phyloP scores from a whole-genome alignment of 2,797 vertebrate species.

The Enteromius viviparus region DNA sequence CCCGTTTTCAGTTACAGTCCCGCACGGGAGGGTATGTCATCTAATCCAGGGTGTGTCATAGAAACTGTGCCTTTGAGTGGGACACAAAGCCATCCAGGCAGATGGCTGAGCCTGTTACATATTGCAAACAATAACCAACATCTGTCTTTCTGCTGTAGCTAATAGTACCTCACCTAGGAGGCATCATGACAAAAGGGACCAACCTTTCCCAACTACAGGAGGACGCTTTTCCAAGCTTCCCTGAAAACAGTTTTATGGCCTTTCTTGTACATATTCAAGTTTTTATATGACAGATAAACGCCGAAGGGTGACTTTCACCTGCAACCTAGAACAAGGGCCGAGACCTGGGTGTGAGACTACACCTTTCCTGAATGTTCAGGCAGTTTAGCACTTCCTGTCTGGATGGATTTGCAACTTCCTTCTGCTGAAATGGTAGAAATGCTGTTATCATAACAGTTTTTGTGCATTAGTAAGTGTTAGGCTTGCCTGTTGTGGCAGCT shows the following conservation, averaged over 20 bases:
- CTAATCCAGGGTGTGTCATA: constrained; percentile 42
- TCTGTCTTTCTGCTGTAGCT: constrained; percentile 22
- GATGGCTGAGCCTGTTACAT: constrained; percentile 45
- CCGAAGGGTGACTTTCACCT: constrained; percentile 14
- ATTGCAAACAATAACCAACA: constrained; percentile 50
- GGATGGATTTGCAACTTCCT: constrained; percentile 56
- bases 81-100: constrained; percentile 38
- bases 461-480: constrained; percentile 34
- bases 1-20: constrained; percentile 15
- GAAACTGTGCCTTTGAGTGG: constrained; percentile 28
- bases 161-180: neutral
- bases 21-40: constrained; percentile 16
- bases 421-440: constrained; percentile 44
- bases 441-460: constrained; percentile 45
- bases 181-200: neutral
- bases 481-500: constrained; percentile 38
- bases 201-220: neutral
- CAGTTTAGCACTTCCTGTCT: constrained; percentile 51
- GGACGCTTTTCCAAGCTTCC: constrained; percentile 2
- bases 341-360: constrained; percentile 42
- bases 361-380: constrained; percentile 58
- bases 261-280: constrained; percentile 20
- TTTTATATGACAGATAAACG: constrained; percentile 13
- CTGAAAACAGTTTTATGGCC: constrained; percentile 19
- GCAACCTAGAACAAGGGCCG: constrained; percentile 20